These are phyloP conservation scores for Pemphredon lugubris DNA, from an alignment of 2,888 invertebrate genomes.

Conservation along the genomic window DNA sequence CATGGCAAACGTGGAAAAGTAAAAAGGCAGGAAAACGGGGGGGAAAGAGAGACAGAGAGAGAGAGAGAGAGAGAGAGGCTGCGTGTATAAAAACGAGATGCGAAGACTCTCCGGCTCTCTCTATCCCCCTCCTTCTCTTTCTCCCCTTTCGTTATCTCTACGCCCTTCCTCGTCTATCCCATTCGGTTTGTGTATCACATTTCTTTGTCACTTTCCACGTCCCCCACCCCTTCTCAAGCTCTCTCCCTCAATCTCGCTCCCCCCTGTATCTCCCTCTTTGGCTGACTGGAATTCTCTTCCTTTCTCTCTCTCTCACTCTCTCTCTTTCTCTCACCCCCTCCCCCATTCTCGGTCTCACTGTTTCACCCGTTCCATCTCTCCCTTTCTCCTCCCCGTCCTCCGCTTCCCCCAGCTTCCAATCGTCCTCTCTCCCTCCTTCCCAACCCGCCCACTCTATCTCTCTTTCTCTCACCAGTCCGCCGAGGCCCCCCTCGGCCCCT, in stretches of 20 bases:
- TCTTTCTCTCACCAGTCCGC: slow-evolving; percentile 18
- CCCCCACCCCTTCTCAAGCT: background rate
- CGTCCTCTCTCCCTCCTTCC: slow-evolving; percentile 2
- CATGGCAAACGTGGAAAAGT: background rate
- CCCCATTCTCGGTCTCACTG: slow-evolving; percentile 3
- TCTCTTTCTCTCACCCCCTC: slow-evolving; percentile 6
- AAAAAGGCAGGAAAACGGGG: background rate
- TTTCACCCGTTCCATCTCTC: slow-evolving; percentile 2
- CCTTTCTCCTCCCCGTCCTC: background rate
- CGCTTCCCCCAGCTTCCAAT: background rate
- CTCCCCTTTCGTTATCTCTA: slow-evolving; percentile 23
- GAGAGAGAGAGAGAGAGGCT: no score
- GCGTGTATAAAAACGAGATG: no score
- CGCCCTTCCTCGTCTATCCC: slow-evolving; percentile 7
- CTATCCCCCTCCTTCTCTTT: background rate
- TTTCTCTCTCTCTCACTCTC: slow-evolving; percentile 8
- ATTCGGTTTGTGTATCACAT: background rate
- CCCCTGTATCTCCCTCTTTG: slow-evolving; percentile 1
- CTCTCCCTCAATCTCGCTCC: slow-evolving; percentile 14
- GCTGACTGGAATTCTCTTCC: background rate
- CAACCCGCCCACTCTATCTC: background rate
- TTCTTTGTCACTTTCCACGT: background rate
- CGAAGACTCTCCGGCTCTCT: no score
- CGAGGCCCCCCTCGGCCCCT: slow-evolving; percentile 9
- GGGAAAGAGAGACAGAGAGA: no score